These are phyloP conservation scores for Riparia riparia DNA, from an alignment of 2,113 vertebrate genomes.

Conservation along the genomic window DNA sequence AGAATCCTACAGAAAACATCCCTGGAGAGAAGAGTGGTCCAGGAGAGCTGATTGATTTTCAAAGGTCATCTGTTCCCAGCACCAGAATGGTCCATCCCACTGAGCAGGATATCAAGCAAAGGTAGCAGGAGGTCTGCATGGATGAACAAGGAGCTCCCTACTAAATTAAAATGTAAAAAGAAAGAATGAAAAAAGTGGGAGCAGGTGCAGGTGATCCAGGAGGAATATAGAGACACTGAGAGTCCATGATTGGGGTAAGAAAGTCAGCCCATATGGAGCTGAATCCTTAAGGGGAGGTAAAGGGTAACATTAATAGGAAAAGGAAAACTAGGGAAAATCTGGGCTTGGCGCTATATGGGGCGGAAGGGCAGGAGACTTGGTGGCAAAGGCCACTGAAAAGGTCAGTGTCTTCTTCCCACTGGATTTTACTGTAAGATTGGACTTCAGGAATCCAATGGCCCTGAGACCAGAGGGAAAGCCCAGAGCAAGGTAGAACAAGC, in stretches of 20 bases:
- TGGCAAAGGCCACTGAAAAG: background rate
- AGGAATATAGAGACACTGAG: background rate
- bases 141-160: background rate
- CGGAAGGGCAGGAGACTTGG: background rate
- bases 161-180: background rate
- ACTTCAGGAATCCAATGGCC: background rate
- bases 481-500: background rate
- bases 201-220: background rate
- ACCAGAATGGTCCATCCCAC: background rate
- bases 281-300: background rate
- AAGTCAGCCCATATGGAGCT: background rate
- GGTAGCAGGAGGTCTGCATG: background rate
- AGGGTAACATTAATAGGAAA: background rate
- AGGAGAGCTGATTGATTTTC: background rate
- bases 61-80: background rate
- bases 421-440: background rate
- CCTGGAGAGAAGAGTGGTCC: background rate
- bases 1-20: background rate
- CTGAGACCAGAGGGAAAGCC: background rate
- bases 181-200: background rate
- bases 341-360: background rate
- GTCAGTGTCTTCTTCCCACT: background rate
- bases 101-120: background rate
- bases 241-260: background rate
- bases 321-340: background rate